These are phyloP conservation scores for Chesias legatella DNA, from an alignment of 2,888 invertebrate species.

Conservation along the genomic window DNA sequence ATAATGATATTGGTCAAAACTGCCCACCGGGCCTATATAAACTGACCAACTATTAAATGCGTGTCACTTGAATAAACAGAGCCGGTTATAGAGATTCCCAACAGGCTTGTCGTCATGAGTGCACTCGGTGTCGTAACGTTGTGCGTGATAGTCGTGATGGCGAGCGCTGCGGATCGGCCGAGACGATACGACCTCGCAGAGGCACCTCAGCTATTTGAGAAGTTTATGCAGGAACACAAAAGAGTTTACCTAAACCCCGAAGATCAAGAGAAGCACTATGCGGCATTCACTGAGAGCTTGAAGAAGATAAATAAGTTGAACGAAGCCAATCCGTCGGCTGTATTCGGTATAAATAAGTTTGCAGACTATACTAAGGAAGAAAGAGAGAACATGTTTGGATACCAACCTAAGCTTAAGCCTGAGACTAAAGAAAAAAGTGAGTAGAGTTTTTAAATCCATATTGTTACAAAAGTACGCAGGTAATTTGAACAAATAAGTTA, in stretches of 20 bases:
- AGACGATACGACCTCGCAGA: constrained; percentile 36
- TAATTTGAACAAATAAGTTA: too few species aligned
- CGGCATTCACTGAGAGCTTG: constrained; percentile 37
- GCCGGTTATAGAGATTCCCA: not conserved
- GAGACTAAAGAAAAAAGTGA: too few species aligned
- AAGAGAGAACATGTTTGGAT: constrained; percentile 27
- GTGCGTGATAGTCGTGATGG: constrained; percentile 27
- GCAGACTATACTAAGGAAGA: constrained; percentile 46
- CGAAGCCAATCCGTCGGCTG: constrained; percentile 18
- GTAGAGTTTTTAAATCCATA: too few species aligned
- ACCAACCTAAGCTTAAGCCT: too few species aligned
- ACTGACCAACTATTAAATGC: not conserved
- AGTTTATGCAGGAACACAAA: constrained; percentile 39
- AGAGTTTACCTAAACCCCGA: constrained; percentile 41
- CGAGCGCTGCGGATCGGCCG: constrained; percentile 8
- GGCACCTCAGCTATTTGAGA: constrained; percentile 35
- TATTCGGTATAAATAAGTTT: constrained; percentile 42
- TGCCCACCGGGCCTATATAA: constrained; percentile 1
- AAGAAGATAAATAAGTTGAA: constrained; percentile 38
- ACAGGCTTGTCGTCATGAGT: constrained; percentile 9
- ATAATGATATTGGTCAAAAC: not conserved
- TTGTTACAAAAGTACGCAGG: too few species aligned
- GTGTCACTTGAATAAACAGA: not conserved
- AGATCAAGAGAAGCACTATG: constrained; percentile 39
- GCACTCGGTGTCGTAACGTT: constrained; percentile 21